Evolutionary conservation across 1,140 invertebrate species (phyloP), one percentile per base, ranked within the genome.

Genomic region (Rhizoglyphus robini): DNA sequence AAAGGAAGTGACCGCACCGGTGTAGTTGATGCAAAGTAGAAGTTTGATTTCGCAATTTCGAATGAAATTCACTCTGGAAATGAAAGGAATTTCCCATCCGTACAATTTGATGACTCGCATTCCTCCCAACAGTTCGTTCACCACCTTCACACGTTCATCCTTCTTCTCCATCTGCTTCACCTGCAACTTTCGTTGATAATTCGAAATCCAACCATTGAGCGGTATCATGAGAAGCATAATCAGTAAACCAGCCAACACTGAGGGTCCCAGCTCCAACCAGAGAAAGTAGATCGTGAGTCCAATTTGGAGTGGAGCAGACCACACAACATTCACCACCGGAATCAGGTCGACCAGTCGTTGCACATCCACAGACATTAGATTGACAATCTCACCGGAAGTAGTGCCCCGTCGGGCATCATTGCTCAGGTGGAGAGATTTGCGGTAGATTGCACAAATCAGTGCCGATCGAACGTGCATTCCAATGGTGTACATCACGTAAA

Each of bases 301-400:
- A 69, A 96, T 96, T 80, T 96, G 91, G 11, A 96, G 76, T 0
- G 93, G 94, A 1, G 90, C 91, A 0, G 92, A 96, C 93, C 93
- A 97, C 69, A 97, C 82, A 84, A 94, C 91, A 61, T 71, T 72
- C 2, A 72, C 11, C 32, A 66, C 67, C 2, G 64, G 57, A 65
- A 72, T 68, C 13, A 73, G 30, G 48, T 74, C 73, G 63, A 70
- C 68, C 27, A 74, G 67, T 41, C 68, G 31, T 68, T 81, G 77
- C 29, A 78, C 76, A 71, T 81, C 79, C 1, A 80, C 78, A 2
- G 78, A 77, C 77, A 81, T 80, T 57, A 81, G 68, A 68, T 81
- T 81, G 5, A 79, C 78, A 27, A 81, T 80, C 67, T 80, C 79
- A 29, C 79, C 79, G 4, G 78, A 73, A 4, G 79, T 80, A 4